Percentiles rank a stretch among this genome's conserved stretches.
Conservation (phyloP, 2,888 invertebrate species). For the Synergus gifuensis region DNA sequence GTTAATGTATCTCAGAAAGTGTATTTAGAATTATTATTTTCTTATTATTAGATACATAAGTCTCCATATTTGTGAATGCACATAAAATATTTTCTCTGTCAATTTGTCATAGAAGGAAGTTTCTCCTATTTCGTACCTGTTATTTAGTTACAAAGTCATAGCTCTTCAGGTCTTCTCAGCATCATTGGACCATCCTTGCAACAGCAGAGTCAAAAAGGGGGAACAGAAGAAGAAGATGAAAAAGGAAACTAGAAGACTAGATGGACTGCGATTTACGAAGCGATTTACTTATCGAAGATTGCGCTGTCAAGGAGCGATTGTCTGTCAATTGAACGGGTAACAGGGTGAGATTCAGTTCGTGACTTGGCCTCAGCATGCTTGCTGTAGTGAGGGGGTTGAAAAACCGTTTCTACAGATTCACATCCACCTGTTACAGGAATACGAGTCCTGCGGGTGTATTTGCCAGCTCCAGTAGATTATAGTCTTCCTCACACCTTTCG, state of each 20-base stretch:
- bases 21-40: too few species aligned
- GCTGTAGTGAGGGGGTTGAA: neutral
- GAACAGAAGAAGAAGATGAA: slow-evolving; percentile 36
- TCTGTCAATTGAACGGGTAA: slow-evolving; percentile 43
- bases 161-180: slow-evolving; percentile 43
- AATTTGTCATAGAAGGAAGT: too few species aligned
- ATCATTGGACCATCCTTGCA: slow-evolving; percentile 22
- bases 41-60: neutral
- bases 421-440: slow-evolving; percentile 47
- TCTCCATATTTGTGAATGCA: neutral
- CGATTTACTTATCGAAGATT: slow-evolving; percentile 54
- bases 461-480: neutral
- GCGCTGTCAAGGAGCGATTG: slow-evolving; percentile 48
- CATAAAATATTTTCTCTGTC: neutral
- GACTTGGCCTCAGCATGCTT: slow-evolving; percentile 30
- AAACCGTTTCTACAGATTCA: slow-evolving; percentile 34
- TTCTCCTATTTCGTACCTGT: slow-evolving; percentile 45
- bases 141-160: slow-evolving; percentile 49
- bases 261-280: slow-evolving; percentile 48
- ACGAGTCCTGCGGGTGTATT: neutral
- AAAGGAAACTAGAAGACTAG: slow-evolving; percentile 9
- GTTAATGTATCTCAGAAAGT: neutral
- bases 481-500: neutral
- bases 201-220: slow-evolving; percentile 44
- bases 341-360: slow-evolving; percentile 44